Evolutionary conservation across 2,797 vertebrate genomes (phyloP), one percentile per base, ranked within the genome.

Genomic region (Poecilia gillii): DNA sequence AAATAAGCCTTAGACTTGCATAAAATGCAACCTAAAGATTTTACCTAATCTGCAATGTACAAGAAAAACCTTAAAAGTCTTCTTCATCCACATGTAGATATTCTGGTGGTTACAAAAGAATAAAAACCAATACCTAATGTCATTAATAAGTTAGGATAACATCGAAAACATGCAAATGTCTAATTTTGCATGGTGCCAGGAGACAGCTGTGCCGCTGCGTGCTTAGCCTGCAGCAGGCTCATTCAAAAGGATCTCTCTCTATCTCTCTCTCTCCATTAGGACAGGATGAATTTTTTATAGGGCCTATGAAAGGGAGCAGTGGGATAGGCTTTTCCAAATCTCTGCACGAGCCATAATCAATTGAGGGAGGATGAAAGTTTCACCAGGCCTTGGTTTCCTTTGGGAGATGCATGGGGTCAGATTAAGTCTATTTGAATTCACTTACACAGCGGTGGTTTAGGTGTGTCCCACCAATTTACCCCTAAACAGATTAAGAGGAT

Each of bases 201-300:
- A 87, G 81, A 83, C 84, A 91, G 82, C 85, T 89, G 86, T 90
- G 86, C 90, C 83, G 83, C 85, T 88, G 82, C 79, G 47, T 49
- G 7, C 87, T 84, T 84, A 83, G 85, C 77, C 75, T 91, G 87
- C 86, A 90, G 80, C 83, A 70, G 87, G 88, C 82, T 90, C 91
- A 91, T 84, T 88, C 90, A 94, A 92, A 91, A 88, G 81, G 81
- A 94, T 90, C 80, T 89, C 81, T 90, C 89, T 89, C 88, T 90
- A 79, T 88, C 80, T 87, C 88, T 90, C 81, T 89, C 79, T 88
- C 90, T 90, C 86, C 91, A 92, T 94, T 94, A 93, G 91, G 90
- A 93, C 87, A 81, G 86, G 85, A 92, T 96, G 86, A 91, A 96
- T 95, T 91, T 95, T 96, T 96, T 94, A 96, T 95, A 87, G 73